Evolutionary conservation across 2,888 invertebrate genomes (phyloP), one percentile per base, ranked within the genome.

Genomic region (Nowickia ferox): DNA sequence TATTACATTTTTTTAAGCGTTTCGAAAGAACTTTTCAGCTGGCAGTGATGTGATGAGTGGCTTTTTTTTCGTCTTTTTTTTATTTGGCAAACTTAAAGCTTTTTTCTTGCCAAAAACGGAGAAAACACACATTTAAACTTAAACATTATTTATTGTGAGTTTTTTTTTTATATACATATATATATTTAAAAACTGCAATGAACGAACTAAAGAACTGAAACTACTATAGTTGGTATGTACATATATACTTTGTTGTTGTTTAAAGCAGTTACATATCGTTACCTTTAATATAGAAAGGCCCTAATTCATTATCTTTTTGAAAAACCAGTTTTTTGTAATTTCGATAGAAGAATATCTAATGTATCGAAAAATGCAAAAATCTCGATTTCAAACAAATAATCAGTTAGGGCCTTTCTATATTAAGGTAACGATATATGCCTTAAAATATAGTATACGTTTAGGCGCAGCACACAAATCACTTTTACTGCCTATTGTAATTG

Each of bases 381-480:
- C n/a, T n/a, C n/a, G n/a, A n/a, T n/a, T n/a, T n/a, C n/a, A n/a
- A n/a, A n/a, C n/a, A n/a, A n/a, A n/a, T n/a, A n/a, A n/a, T n/a
- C n/a, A n/a, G n/a, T n/a, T n/a, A n/a, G n/a, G n/a, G n/a, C n/a
- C n/a, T n/a, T n/a, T n/a, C n/a, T n/a, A n/a, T n/a, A n/a, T n/a
- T n/a, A n/a, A n/a, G n/a, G n/a, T n/a, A n/a, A n/a, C n/a, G n/a
- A n/a, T n/a, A 13, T 40, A 13, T 46, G 46, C 15, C 30, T 1
- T n/a, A 9, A 44, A 42, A 48, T 66, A 79, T 83, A 86, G 82
- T 86, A 86, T 86, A 66, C 13, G n/a, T 83, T 79, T 83, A 86
- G 85, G 85, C 83, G 85, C 85, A 86, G 75, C 66, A 79, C 75
- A 86, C 79, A 86, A 83, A 86, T 86, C 79, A 86, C 83, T 76